These are phyloP conservation scores for Brachionus angularis DNA, from an alignment of 1,140 invertebrate genomes.

Conservation along the genomic window DNA sequence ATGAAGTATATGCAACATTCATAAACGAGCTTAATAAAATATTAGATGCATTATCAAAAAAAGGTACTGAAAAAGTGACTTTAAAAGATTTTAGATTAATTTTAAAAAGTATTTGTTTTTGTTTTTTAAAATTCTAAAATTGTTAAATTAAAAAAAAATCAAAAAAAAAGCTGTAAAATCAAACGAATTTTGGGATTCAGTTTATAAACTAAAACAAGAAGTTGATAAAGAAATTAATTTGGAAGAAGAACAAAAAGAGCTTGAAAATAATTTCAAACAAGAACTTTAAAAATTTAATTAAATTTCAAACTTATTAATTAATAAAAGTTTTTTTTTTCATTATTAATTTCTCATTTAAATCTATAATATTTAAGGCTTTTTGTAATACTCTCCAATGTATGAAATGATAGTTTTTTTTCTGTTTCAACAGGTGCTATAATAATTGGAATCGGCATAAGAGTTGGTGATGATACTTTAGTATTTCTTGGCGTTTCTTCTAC, in stretches of 20 bases:
- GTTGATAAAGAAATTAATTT: conserved; percentile 11
- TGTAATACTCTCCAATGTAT: neutral
- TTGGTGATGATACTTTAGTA: too few species aligned
- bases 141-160: neutral
- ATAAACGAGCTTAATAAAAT: neutral
- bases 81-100: conserved; percentile 21
- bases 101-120: conserved; percentile 1
- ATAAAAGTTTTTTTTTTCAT: neutral
- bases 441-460: neutral
- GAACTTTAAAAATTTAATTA: conserved; percentile 15
- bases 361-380: conserved; percentile 8
- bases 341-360: neutral
- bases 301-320: neutral
- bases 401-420: neutral
- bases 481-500: too few species aligned
- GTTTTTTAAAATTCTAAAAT: neutral
- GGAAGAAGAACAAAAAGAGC: conserved; percentile 3
- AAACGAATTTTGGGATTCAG: conserved; percentile 29
- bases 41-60: neutral
- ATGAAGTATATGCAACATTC: conserved; percentile 3
- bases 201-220: conserved; percentile 1
- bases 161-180: neutral
- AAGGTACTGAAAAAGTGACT: conserved; percentile 35
- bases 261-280: neutral
- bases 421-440: neutral